These are phyloP conservation scores for Entomobrya proxima DNA, from an alignment of 2,888 invertebrate genomes.

Conservation along the genomic window DNA sequence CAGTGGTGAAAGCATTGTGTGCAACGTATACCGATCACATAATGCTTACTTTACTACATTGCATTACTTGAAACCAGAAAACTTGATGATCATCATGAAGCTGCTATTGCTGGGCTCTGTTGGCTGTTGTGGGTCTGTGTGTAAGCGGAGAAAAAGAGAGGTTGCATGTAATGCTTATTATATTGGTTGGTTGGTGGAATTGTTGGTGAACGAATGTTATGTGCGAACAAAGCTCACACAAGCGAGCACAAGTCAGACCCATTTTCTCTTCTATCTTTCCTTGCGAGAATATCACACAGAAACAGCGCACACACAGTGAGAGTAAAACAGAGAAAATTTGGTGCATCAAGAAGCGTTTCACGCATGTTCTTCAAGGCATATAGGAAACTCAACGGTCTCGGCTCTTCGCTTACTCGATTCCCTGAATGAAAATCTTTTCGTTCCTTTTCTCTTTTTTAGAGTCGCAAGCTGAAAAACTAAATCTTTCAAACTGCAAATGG, in stretches of 20 bases:
- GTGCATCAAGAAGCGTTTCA: conserved; percentile 72
- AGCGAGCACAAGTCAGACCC: conserved; percentile 69
- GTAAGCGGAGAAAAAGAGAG: conserved; percentile 14
- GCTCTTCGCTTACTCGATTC: conserved; percentile 69
- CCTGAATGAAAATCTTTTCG: conserved; percentile 70
- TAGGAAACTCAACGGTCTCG: conserved; percentile 68
- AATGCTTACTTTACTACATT: conserved; percentile 13
- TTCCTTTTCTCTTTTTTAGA: background rate
- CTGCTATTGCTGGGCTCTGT: background rate
- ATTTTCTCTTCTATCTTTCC: conserved; percentile 47
- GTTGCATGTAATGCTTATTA: conserved; percentile 31
- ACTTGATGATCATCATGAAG: background rate
- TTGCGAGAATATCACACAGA: conserved; percentile 15
- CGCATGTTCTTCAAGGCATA: conserved; percentile 73
- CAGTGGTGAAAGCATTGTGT: conserved; percentile 18
- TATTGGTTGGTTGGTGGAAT: background rate
- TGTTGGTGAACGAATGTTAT: conserved; percentile 64
- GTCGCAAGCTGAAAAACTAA: conserved; percentile 36
- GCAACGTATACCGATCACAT: conserved; percentile 18
- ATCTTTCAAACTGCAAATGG: conserved; percentile 25
- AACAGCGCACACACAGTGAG: conserved; percentile 1
- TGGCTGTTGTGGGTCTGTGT: background rate
- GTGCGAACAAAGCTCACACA: conserved; percentile 75
- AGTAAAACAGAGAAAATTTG: conserved; percentile 60
- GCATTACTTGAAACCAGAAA: background rate